These are phyloP conservation scores for Trachelipus rathkii DNA, from an alignment of 1,140 invertebrate genomes.

Conservation along the genomic window DNA sequence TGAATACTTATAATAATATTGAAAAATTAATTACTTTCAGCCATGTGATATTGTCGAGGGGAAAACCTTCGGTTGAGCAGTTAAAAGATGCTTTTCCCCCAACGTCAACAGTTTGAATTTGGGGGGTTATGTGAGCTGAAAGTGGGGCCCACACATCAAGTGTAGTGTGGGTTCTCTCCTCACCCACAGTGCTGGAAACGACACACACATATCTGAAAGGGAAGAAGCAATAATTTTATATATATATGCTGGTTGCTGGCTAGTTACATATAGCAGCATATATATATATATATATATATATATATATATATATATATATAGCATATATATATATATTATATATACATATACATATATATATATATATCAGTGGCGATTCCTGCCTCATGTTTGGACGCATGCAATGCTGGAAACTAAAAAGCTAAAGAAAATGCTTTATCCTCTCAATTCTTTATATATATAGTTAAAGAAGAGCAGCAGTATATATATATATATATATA, in stretches of 20 bases:
- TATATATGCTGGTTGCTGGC: not conserved
- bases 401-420: too few relatives aligned
- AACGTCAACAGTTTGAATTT: constrained; percentile 85
- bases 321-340: too few relatives aligned
- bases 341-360: too few relatives aligned
- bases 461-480: too few relatives aligned
- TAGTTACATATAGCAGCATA: not conserved
- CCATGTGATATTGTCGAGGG: constrained; percentile 83
- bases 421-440: too few relatives aligned
- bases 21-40: constrained; percentile 70
- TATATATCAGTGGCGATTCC: too few relatives aligned
- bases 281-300: constrained; percentile 23
- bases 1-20: too few relatives aligned
- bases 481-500: constrained; percentile 5
- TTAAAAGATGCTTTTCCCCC: constrained; percentile 81
- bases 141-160: constrained; percentile 57
- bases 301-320: constrained; percentile 5
- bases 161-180: constrained; percentile 32
- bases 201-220: constrained; percentile 35
- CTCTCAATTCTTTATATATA: too few relatives aligned
- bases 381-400: too few relatives aligned
- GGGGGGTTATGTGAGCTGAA: constrained; percentile 77
- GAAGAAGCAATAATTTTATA: constrained; percentile 2
- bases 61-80: constrained; percentile 83
- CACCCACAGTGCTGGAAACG: constrained; percentile 36